A percentile compares a stretch with the other conserved stretches of the same genome.
phyloP scores from a whole-genome alignment of 2,113 vertebrate genomes.

The Entelurus aequoreus region DNA sequence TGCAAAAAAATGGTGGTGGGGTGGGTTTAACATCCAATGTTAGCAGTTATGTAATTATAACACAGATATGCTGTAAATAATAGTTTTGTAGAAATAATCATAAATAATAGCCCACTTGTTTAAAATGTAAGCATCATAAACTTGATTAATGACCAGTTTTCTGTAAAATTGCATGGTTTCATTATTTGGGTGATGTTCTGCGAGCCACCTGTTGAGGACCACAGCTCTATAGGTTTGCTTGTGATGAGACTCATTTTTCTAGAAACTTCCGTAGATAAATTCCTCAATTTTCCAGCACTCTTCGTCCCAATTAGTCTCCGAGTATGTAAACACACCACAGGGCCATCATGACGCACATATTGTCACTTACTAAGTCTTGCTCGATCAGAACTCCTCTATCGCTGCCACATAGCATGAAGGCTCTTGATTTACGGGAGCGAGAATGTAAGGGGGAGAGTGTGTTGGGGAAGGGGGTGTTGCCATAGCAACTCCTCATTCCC shows the following conservation, averaged over 20 bases:
- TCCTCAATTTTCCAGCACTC: not conserved
- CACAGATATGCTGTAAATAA: too few relatives aligned
- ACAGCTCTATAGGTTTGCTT: not conserved
- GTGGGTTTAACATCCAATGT: too few relatives aligned
- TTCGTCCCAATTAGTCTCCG: constrained; percentile 10
- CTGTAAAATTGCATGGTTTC: too few relatives aligned
- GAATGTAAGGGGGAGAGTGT: constrained; percentile 9
- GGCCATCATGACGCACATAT: constrained; percentile 25
- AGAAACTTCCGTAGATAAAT: constrained; percentile 4
- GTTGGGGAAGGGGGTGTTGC: constrained; percentile 28
- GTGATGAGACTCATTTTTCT: not conserved
- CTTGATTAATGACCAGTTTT: too few relatives aligned
- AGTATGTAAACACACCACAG: constrained; percentile 1
- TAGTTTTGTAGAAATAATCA: too few relatives aligned
- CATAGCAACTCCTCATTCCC: constrained; percentile 57
- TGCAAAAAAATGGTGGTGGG: too few relatives aligned
- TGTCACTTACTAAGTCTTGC: constrained; percentile 30
- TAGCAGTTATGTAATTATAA: too few relatives aligned
- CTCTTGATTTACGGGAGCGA: constrained; percentile 32
- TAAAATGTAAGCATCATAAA: too few relatives aligned
- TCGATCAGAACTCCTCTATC: constrained; percentile 31
- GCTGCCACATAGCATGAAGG: constrained; percentile 26
- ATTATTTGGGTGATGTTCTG: too few relatives aligned
- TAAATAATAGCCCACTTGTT: too few relatives aligned
- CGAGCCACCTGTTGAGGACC: too few relatives aligned